Base-by-base conservation (phyloP, 2,113 vertebrate species). In the Ceyx cyanopectus region DNA sequence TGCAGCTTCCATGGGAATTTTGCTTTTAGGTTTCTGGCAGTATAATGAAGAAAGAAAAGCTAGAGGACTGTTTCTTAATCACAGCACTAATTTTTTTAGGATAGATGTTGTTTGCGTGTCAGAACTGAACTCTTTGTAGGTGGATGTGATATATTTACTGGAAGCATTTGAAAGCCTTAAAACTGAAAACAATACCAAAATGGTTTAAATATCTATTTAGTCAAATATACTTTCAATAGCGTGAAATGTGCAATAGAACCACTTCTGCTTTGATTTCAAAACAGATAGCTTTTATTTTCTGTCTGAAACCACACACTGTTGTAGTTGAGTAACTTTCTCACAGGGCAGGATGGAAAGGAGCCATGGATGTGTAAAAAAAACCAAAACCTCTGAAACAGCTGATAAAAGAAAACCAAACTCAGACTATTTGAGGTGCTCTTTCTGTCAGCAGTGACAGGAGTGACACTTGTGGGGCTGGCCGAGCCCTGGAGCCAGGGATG, bases 211-310 rank as follows among this genome's bases (percentile, higher is more conserved):
- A 30, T 16, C 17, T 48, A 40, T 85, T 84, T 67, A 73, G 67
- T 82, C 43, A 85, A 62, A 76, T 48, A 69, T 10, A 48, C 65
- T 87, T 95, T 53, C 89, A 87, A 83, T 24, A 80, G 60, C 8
- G 2, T 91, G 70, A 70, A 81, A 79, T 54, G 17, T 67, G 32
- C 80, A 70, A 50, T 48, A 63, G 19, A 85, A 26, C n/a, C 1
- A 1, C 67, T 86, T 87, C 69, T 89, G 81, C 15, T 94, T 92
- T 82, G 84, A 76, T 93, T 96, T 91, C 84, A 74, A 80, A 92
- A 79, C 77, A 77, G 40, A 26, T 58, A 58, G 51, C 72, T 89
- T 56, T 86, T 91, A 29, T 81, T 92, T 91, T 89, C 67, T 53
- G 41, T 81, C 60, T 63, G 78, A 92, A 91, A 87, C 54, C 1